Percentiles rank a stretch among this genome's conserved stretches.
These are phyloP conservation scores for Trialeurodes vaporariorum DNA, from an alignment of 1,140 invertebrate genomes.

Conservation along the genomic window DNA sequence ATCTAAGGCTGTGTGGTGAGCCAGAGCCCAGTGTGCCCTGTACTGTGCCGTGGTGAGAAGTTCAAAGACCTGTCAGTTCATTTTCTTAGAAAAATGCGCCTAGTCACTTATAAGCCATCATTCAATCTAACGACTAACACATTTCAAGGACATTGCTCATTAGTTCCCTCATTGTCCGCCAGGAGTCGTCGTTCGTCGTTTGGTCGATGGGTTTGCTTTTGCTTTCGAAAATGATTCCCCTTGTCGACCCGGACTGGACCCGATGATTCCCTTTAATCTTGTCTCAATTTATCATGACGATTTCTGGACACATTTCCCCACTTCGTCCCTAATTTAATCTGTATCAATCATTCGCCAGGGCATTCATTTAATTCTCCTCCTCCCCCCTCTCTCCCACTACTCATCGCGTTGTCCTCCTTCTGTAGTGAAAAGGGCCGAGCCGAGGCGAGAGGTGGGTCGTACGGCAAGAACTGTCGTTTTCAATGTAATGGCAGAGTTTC, in stretches of 20 bases:
- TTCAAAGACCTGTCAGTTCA: background rate
- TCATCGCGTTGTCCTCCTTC: too few relatives aligned
- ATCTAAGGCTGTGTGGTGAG: too few relatives aligned
- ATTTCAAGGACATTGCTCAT: background rate
- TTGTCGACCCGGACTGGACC: too few relatives aligned
- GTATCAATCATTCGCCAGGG: background rate
- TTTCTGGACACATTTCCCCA: background rate
- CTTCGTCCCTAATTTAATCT: conserved; percentile 1
- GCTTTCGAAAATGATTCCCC: too few relatives aligned
- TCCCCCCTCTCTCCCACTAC: too few relatives aligned
- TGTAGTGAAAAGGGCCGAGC: too few relatives aligned
- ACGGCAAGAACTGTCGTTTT: too few relatives aligned
- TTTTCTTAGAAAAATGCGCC: background rate
- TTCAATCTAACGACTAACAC: background rate
- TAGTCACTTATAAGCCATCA: background rate
- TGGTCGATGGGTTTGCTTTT: background rate
- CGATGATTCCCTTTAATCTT: background rate
- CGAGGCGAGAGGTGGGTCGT: too few relatives aligned
- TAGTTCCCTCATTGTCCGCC: background rate
- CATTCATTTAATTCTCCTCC: background rate
- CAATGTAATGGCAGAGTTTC: too few relatives aligned
- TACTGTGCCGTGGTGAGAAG: background rate
- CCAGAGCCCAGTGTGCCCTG: background rate
- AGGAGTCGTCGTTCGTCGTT: background rate
- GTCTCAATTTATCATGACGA: background rate